Evolutionary conservation across 2,113 vertebrate genomes (phyloP).

Genomic region (Channa argus): DNA sequence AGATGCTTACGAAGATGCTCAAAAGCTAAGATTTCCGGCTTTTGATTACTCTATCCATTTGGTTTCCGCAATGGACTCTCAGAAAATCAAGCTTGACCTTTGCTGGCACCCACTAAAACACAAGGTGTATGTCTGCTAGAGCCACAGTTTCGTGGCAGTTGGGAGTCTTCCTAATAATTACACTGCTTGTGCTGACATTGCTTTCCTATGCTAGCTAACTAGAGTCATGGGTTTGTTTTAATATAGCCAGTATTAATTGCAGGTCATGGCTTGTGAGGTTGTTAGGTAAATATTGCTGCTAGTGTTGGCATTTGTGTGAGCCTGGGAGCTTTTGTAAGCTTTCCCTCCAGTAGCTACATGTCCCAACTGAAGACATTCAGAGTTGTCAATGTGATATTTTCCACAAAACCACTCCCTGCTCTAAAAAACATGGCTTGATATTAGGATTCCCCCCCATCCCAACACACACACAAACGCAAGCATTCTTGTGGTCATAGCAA

Average conservation of each 20-base stretch:
- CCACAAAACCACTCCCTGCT: constrained; percentile 54
- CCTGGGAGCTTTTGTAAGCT: constrained; percentile 12
- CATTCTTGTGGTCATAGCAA: constrained; percentile 69
- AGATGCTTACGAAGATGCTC: background rate
- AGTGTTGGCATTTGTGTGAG: constrained; percentile 2
- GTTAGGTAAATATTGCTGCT: constrained; percentile 8
- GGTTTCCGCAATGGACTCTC: no score
- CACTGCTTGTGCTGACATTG: background rate
- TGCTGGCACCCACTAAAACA: background rate
- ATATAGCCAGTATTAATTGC: constrained; percentile 7
- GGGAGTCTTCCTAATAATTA: constrained; percentile 10
- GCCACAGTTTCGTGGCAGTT: background rate
- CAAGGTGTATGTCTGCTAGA: background rate
- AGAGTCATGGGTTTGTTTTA: background rate
- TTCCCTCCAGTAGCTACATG: constrained; percentile 41
- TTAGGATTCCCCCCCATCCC: constrained; percentile 45
- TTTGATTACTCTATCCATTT: no score
- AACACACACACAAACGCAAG: no score
- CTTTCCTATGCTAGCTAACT: background rate
- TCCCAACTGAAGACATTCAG: constrained; percentile 24
- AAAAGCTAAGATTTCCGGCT: background rate
- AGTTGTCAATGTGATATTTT: constrained; percentile 35
- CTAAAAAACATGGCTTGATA: constrained; percentile 69
- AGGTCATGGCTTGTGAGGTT: constrained; percentile 28
- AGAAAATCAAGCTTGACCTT: background rate